phyloP scores from a whole-genome alignment of 1,140 invertebrate species.

The Epicauta chinensis region DNA sequence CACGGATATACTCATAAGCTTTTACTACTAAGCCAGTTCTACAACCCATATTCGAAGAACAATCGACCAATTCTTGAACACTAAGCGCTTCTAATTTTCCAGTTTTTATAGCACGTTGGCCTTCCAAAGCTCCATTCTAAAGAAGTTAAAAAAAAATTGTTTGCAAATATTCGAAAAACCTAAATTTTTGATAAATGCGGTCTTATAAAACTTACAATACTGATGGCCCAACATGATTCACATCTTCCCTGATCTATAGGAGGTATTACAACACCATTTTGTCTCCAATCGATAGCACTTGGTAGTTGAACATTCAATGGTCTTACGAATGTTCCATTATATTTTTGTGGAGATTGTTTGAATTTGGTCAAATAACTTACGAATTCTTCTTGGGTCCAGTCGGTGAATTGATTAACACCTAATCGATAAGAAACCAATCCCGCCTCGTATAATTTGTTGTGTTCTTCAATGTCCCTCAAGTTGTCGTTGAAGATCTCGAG shows the following conservation, averaged over 20 bases:
- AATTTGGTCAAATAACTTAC: not conserved
- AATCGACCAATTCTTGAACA: too few species aligned
- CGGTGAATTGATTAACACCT: conserved; percentile 3
- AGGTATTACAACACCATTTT: not conserved
- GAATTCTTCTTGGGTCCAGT: not conserved
- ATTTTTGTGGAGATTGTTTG: not conserved
- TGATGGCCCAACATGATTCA: conserved; percentile 9
- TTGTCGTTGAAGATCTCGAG: conserved; percentile 3
- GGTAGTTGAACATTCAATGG: not conserved
- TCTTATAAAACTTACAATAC: conserved; percentile 1
- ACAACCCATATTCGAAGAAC: too few species aligned
- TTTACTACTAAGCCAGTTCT: too few species aligned
- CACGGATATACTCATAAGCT: too few species aligned
- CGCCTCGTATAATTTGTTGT: conserved; percentile 4
- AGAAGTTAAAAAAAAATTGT: too few species aligned
- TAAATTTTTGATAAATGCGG: too few species aligned
- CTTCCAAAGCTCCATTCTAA: too few species aligned
- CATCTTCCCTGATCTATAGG: conserved; percentile 4
- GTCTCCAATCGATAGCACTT: not conserved
- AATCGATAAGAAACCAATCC: conserved; percentile 1
- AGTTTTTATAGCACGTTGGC: too few species aligned
- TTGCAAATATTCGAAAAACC: too few species aligned
- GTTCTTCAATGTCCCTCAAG: conserved; percentile 1
- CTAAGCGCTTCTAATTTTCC: too few species aligned
- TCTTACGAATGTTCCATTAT: too few species aligned